Base-by-base conservation (phyloP, 2,888 invertebrate genomes). In the Barypeithes pellucidus region DNA sequence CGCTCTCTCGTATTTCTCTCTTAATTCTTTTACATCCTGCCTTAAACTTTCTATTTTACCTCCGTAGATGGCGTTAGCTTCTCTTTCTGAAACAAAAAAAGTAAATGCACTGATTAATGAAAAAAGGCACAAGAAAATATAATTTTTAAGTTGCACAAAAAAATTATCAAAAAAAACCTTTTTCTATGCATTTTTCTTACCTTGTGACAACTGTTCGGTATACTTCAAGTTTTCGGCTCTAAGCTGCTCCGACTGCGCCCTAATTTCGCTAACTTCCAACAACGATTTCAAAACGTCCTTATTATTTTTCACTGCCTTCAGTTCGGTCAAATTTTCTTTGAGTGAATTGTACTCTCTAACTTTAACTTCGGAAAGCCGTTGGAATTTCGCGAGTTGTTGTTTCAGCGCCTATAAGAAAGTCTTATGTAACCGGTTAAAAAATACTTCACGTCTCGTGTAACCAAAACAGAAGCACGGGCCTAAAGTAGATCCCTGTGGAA, bases 1-100 rank as follows among this genome's bases (percentile, higher is more conserved):
- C 0, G 92, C 91, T 77, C 89, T 86, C 80, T 89, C 89, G 79
- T 89, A 90, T 78, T 90, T 90, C 73, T 88, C 87, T 74, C 88
- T 88, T 14, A 92, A 84, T 60, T 85, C 85, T 50, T 86, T 84
- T 20, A 90, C 85, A 81, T 92, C 90, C 54, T 87, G 86, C 36
- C 86, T 86, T 2, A 87, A 80, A n/a, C 82, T 75, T 66, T 85
- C 82, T 1, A 86, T 81, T 78, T 88, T 87, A 45, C 84, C 85
- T 76, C 88, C 87, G 18, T 87, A 82, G 0, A 86, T 80, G 39
- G 85, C 84, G 78, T 87, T 87, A n/a, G 86, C 82, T 70, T 86
- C 85, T 77, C 84, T 76, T 79, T 88, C 88, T 67, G 83, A 41
- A 63, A 22, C 14, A 12, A 45, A 43, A 45, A 24, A 45, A 24